Conservation (phyloP, 2,113 vertebrate genomes). For the Spea bombifrons region DNA sequence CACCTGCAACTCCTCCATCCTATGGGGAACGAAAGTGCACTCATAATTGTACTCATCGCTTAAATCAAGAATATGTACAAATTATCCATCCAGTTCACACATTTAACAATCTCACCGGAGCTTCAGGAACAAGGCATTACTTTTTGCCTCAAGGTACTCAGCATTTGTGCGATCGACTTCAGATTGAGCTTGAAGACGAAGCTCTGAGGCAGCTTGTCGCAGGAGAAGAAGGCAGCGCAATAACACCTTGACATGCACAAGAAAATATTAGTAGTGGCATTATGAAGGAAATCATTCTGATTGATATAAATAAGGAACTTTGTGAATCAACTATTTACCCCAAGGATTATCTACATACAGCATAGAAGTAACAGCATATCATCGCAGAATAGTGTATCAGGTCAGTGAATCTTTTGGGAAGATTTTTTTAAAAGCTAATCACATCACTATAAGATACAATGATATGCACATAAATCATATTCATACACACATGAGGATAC, state of each 20-base stretch:
- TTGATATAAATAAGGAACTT: too few relatives aligned
- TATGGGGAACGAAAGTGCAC: constrained; percentile 47
- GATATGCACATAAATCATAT: too few relatives aligned
- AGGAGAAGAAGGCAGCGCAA: constrained; percentile 72
- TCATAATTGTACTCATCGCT: not conserved
- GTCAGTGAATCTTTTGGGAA: too few relatives aligned
- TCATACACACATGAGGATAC: constrained; percentile 56
- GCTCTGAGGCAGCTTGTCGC: constrained; percentile 72
- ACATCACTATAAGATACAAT: not conserved
- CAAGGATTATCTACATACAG: too few relatives aligned
- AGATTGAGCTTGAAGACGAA: constrained; percentile 71
- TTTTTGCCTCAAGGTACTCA: constrained; percentile 80
- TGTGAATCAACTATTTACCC: too few relatives aligned
- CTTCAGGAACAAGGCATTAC: constrained; percentile 76
- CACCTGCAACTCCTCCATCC: constrained; percentile 76
- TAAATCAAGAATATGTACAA: not conserved
- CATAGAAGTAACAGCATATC: too few relatives aligned
- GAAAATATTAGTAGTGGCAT: not conserved
- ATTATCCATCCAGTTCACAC: not conserved
- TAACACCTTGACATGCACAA: constrained; percentile 64
- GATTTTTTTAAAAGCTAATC: not conserved
- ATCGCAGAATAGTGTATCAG: too few relatives aligned
- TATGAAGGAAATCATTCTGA: not conserved
- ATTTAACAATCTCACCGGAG: constrained; percentile 64
- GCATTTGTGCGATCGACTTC: constrained; percentile 74